phyloP scores from a whole-genome alignment of 2,888 invertebrate species.

The Girardia tigrina region DNA sequence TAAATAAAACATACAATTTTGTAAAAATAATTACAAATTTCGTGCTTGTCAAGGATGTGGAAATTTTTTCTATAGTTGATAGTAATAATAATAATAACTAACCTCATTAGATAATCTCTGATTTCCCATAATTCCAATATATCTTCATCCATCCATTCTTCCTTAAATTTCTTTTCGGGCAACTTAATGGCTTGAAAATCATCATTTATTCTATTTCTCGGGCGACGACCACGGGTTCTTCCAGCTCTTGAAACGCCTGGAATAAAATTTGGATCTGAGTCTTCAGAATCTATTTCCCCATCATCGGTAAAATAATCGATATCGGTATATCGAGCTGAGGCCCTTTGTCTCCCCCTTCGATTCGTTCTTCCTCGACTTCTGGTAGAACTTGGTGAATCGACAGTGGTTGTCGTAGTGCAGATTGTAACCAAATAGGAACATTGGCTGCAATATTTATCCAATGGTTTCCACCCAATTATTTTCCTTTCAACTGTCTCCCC shows the following conservation, averaged over 20 bases:
- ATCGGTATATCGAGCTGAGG: constrained; percentile 1
- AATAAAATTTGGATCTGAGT: neutral
- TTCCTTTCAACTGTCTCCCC: neutral
- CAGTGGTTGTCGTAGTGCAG: neutral
- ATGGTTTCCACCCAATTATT: constrained; percentile 1
- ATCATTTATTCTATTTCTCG: neutral
- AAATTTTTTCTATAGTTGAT: neutral
- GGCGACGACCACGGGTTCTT: neutral
- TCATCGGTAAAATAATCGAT: neutral
- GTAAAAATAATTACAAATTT: neutral
- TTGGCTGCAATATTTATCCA: neutral
- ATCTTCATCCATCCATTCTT: constrained; percentile 12
- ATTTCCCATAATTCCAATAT: neutral
- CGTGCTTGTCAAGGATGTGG: neutral
- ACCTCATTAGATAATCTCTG: neutral
- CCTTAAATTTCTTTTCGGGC: neutral
- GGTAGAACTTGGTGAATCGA: neutral
- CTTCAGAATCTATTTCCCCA: constrained; percentile 8
- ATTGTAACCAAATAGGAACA: neutral
- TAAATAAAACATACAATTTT: neutral
- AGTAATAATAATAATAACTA: neutral
- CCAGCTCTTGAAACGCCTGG: neutral
- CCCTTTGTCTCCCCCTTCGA: neutral
- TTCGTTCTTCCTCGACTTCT: neutral
- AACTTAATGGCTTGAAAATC: neutral